Base-by-base conservation (phyloP, 2,888 invertebrate genomes). In the Drosophila infuscata region DNA sequence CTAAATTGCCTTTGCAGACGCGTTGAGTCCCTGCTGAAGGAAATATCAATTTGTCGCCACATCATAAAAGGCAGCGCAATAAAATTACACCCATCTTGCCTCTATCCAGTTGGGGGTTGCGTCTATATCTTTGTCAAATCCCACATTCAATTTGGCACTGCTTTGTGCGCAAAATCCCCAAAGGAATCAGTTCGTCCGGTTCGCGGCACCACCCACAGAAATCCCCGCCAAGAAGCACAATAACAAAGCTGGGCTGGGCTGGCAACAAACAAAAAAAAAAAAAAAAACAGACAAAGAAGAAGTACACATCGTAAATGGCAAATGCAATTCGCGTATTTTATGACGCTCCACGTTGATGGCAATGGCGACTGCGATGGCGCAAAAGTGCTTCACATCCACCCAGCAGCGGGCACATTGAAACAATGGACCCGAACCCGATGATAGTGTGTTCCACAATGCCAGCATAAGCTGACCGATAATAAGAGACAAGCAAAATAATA, bases 311-410 rank as follows among this genome's bases (percentile, higher is more conserved):
- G 87, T 88, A 88, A 88, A 88, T 91, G 87, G 87, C 67, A 89
- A 89, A 89, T 89, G 88, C 91, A 91, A 89, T 89, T 89, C 88
- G 91, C 91, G 88, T 87, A 91, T 91, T 91, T 88, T 88, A 91
- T 89, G 91, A 90, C 75, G 89, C 90, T 89, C 76, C 85, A 88
- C 74, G 88, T 89, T 91, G 90, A 89, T 86, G 90, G 78, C 78
- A 46, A 71, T 60, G 76, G 76, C 76, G 33, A 66, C 6, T 25
- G 61, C 57, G 32, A 57, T 79, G 75, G 82, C 90, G 43, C 90
- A 87, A 86, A 86, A 86, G 85, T 86, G 85, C 89, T 90, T 79
- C 85, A 66, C 51, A 61, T 66, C 64, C 70, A 46, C 38, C 61
- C 69, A 54, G 38, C 12, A 38, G n/a, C 51, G 56, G 30, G 67